Evolutionary conservation across 2,113 vertebrate species (phyloP).

Genomic region (Callospermophilus lateralis): DNA sequence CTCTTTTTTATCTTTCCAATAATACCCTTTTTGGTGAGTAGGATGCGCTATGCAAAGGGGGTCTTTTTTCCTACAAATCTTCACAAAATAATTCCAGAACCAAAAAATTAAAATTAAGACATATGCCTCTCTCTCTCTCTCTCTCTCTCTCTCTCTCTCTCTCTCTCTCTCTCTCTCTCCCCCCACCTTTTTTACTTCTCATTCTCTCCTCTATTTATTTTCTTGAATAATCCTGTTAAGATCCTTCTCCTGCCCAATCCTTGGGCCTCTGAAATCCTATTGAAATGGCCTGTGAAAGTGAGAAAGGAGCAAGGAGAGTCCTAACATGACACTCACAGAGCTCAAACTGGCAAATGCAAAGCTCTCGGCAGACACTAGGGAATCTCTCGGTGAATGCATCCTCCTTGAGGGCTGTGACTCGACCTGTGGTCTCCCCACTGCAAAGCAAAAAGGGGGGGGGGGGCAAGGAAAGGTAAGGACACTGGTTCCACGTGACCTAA

Average conservation of each 20-base stretch:
- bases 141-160: background rate
- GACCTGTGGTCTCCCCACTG: background rate
- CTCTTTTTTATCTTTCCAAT: background rate
- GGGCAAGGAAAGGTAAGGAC: background rate
- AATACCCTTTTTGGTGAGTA: conserved; percentile 21
- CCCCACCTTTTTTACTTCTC: background rate
- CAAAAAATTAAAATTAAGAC: conserved; percentile 54
- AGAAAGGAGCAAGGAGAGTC: background rate
- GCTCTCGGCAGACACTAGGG: background rate
- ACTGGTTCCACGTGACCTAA: background rate
- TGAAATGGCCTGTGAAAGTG: conserved; percentile 1
- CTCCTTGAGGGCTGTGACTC: background rate
- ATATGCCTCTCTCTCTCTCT: background rate
- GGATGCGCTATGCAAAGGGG: background rate
- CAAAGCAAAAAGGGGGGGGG: background rate
- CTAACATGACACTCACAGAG: background rate
- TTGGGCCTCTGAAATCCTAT: conserved; percentile 7
- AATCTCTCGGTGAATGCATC: background rate
- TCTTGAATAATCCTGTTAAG: conserved; percentile 28
- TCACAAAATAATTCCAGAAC: conserved; percentile 39
- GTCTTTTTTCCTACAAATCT: conserved; percentile 6
- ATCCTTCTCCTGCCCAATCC: background rate
- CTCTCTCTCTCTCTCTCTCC: background rate
- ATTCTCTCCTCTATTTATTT: background rate
- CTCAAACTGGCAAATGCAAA: background rate